Evolutionary conservation across 2,797 vertebrate genomes (phyloP), one percentile per base, ranked within the genome.

Genomic region (Poecile montanus): DNA sequence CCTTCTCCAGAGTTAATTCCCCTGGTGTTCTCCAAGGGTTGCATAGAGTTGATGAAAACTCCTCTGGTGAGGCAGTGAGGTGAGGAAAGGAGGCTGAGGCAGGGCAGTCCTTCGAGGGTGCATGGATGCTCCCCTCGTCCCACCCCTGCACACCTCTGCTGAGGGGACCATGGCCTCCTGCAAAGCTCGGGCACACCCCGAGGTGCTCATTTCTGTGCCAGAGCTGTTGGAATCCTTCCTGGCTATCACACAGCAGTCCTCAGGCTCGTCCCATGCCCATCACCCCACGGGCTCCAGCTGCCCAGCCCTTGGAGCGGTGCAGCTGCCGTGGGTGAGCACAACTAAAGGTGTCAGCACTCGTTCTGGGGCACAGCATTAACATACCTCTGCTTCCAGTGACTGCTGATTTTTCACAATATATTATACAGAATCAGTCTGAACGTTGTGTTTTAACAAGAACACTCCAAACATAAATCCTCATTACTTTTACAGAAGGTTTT

Each of bases 311-410:
- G 12, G 10, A 8, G 30, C 2, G 20, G 19, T 9, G 34, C 18
- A 5, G 9, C 14, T 8, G 0, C 34, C 15, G 30, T 0, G 4
- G 48, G 23, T 2, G 22, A 38, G 13, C 0, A 0, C 40, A 17
- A 0, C 30, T 3, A 48, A 36, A 44, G 21, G 14, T 30, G 38
- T 8, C 62, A 26, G 48, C 14, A 2, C 11, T 30, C 3, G 0
- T 26, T 14, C 51, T 53, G 53, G 30, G 23, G 10, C 16, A 22
- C 47, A 21, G 20, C 15, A 45, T 12, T 3, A 10, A 63, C 27
- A 40, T 6, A n/a, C 6, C 27, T 3, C 42, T 61, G 26, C 7
- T 67, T 38, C 18, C 73, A 40, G 38, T 10, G 62, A 56, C 2
- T 48, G 65, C n/a, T 67, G 61, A 27, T 65, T 90, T 77, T 65